A percentile compares a stretch with the other conserved stretches of the same genome.
phyloP scores from a whole-genome alignment of 2,797 vertebrate species.

The Bradypus variegatus region DNA sequence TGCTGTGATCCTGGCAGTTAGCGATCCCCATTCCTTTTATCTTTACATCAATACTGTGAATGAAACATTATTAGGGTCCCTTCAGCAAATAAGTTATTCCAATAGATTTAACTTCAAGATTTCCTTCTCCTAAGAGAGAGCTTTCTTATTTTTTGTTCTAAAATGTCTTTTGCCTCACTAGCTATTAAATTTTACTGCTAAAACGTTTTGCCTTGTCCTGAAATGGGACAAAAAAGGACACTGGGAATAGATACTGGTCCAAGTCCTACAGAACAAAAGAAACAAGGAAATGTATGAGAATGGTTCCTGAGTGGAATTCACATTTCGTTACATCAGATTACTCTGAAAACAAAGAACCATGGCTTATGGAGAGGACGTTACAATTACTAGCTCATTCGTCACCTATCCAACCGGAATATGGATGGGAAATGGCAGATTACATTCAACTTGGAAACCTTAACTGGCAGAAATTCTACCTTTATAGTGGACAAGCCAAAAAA shows the following conservation, averaged over 20 bases:
- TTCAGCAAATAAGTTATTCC: not conserved
- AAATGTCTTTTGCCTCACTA: not conserved
- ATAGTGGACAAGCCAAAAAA: constrained; percentile 13
- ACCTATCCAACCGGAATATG: constrained; percentile 3
- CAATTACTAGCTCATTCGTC: not conserved
- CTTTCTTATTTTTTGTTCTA: not conserved
- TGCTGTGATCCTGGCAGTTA: not conserved
- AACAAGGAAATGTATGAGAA: not conserved
- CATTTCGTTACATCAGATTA: not conserved
- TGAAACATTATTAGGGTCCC: constrained; percentile 10
- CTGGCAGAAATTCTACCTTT: constrained; percentile 45
- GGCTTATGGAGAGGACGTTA: constrained; percentile 21
- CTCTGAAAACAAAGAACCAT: constrained; percentile 18
- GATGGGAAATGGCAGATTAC: not conserved
- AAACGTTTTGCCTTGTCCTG: not conserved
- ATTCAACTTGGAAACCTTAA: constrained; percentile 47
- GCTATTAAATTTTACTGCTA: constrained; percentile 11
- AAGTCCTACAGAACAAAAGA: constrained; percentile 3
- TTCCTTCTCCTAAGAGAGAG: not conserved
- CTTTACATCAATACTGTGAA: not conserved
- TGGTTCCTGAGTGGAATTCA: not conserved
- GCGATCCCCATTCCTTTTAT: not conserved
- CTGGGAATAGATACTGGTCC: not conserved
- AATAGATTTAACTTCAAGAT: not conserved
- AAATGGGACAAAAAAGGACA: constrained; percentile 12